These are phyloP conservation scores for Notamacropus eugenii DNA, from an alignment of 2,797 vertebrate species.

Conservation along the genomic window DNA sequence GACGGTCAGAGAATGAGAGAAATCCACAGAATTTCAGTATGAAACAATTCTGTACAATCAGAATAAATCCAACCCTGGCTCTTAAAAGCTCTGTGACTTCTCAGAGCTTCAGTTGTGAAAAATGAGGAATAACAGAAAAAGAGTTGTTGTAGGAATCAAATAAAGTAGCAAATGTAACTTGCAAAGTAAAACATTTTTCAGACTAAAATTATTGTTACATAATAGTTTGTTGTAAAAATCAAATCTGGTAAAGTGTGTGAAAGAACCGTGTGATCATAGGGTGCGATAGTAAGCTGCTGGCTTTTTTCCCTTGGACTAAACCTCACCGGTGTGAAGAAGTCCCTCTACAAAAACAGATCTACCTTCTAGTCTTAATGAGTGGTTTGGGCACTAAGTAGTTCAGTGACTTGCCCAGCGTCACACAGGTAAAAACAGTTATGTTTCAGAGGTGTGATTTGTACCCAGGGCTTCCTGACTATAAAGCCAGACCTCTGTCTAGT, in stretches of 20 bases:
- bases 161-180: background rate
- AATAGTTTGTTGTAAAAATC: background rate
- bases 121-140: background rate
- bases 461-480: too few relatives aligned
- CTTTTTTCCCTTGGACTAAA: background rate
- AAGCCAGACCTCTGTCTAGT: background rate
- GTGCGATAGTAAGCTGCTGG: background rate
- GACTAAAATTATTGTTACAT: background rate
- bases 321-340: background rate
- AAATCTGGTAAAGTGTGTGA: background rate
- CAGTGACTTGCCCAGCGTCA: background rate
- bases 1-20: background rate
- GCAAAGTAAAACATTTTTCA: background rate
- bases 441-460: background rate
- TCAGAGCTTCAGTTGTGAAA: background rate
- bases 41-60: background rate
- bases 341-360: background rate
- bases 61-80: background rate
- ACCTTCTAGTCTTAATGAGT: background rate
- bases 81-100: background rate
- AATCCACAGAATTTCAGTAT: background rate
- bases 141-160: background rate
- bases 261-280: background rate
- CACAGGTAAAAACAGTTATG: background rate
- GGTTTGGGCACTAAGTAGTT: too few relatives aligned